Base-by-base conservation (phyloP, 1,140 invertebrate species). In the Portunus trituberculatus region DNA sequence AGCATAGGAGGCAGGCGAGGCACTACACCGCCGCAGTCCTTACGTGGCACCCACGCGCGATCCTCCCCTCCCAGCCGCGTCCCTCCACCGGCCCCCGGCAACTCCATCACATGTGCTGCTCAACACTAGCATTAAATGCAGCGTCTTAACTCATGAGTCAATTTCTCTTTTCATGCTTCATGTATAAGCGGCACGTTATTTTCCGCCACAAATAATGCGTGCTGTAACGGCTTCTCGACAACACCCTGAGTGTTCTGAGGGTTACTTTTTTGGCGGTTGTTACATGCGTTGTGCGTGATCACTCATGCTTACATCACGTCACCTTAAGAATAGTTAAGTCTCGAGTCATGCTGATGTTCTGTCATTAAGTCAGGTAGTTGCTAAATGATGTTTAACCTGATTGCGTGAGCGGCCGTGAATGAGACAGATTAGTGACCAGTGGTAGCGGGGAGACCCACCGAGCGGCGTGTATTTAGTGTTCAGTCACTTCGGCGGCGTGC, bases 41-140 rank as follows among this genome's bases (percentile, higher is more conserved):
- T n/a, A 48, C 4, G 10, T 46, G 45, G 25, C 88, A 90, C 88
- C 29, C 88, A 90, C 88, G 45, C 88, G 39, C 88, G 88, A 14
- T 45, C 39, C 88, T 48, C 88, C 14, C 88, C 32, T 45, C 45
- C 88, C 32, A 12, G 45, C 48, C 25, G 20, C 12, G 2, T 39
- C 32, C 16, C n/a, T 4, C 86, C 16, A 12, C 86, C 16, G 1
- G 29, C 29, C 86, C 67, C n/a, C 25, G 20, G 67, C 67, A 16
- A 3, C 67, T n/a, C 7, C 67, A 76, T 20, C 67, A n/a, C 67
- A 76, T n/a, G 67, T 76, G 16, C 52, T 10, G 52, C n/a, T 76
- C 25, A n/a, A 76, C 16, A 76, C 1, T 2, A 20, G 67, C 67
- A n/a, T 76, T 25, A n/a, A 1, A n/a, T n/a, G 25, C 67, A 25